Base-by-base conservation (phyloP, 2,797 vertebrate genomes). In the Pipistrellus pygmaeus region DNA sequence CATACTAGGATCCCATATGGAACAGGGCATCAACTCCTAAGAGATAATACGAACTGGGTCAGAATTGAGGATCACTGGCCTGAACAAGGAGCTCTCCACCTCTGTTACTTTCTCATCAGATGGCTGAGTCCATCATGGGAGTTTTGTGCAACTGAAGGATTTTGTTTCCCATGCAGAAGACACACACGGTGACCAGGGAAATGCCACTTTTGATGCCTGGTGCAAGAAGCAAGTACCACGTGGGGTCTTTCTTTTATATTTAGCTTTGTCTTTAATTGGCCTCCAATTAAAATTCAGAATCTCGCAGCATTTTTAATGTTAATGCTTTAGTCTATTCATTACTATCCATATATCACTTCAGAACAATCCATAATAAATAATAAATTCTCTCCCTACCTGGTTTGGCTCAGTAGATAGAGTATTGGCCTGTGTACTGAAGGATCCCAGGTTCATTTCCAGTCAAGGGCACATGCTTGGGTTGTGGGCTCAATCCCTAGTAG, bases 251-350 rank as follows among this genome's bases (percentile, higher is more conserved):
- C 27, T 38, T 66, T 95, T 87, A 64, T 13, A 75, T 73, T 94
- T 93, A 88, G 35, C 21, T 92, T 62, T 12, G 12, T 62, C 27
- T 62, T 62, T 30, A 62, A 62, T 84, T 68, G 12, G 6, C 30
- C 10, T 9, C 30, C 80, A 95, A 21, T 69, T 90, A 81, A 76
- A 88, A 88, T 88, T 71, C 6, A 88, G 53, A 66, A 88, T 81
- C 75, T 83, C 83, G 17, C 6, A 51, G 32, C 32, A 78, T 87
- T 55, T 89, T 77, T 62, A 14, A 62, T 62, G 60, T 14, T 9
- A 91, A 82, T 48, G 27, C 88, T 85, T 85, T 60, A 25, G n/a
- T 87, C 21, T 88, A 23, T 85, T 88, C 13, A 38, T 44, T 44
- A 44, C 44, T 82, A 30, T 77, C 44, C 35, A 44, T 18, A 6